Evolutionary conservation across 1,140 invertebrate species (phyloP), one percentile per base, ranked within the genome.

Genomic region (Dermatophagoides farinae): DNA sequence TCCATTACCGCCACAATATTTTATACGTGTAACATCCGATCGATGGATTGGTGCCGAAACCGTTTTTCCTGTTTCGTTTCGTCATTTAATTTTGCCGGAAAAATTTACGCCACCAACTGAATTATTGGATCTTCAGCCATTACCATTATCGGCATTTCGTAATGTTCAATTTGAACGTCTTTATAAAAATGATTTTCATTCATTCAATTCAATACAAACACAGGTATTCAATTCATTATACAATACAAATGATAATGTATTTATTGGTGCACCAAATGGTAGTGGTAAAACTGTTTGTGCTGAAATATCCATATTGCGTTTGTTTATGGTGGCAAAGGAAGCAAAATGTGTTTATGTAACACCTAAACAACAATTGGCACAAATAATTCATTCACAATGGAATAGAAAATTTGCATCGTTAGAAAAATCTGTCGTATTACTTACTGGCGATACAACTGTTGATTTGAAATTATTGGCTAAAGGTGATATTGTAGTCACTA

Each of bases 191-290:
- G 82, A 82, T 63, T 91, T 97, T 68, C 82, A 82, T 14, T 88
- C 93, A 70, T 97, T 99, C 71, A 99, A 99, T 76, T 90, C 95
- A 0, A 97, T 99, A 64, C 96, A 99, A 71, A 99, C 96, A 0
- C 96, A 99, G 71, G 93, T 97, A 6, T 99, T 99, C 71, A 97
- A 98, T 71, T 86, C 93, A 0, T 83, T 97, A 0, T 99, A 97
- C 72, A 97, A 98, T 74, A 89, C 84, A 16, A 92, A 98, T 72
- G 96, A 98, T 67, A 99, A 97, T 73, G 87, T 98, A 0, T 97
- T 98, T 71, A 82, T 99, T 61, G 95, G 92, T 9, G 93, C 96
- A 0, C 95, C 96, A 0, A 89, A 90, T 14, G 95, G 95, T 0
- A 92, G 89, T 69, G 92, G 93, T 0, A 98, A 98, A 74, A 93